Conservation (phyloP, 2,888 invertebrate genomes). For the Kuschelorhynchus macadamiae region DNA sequence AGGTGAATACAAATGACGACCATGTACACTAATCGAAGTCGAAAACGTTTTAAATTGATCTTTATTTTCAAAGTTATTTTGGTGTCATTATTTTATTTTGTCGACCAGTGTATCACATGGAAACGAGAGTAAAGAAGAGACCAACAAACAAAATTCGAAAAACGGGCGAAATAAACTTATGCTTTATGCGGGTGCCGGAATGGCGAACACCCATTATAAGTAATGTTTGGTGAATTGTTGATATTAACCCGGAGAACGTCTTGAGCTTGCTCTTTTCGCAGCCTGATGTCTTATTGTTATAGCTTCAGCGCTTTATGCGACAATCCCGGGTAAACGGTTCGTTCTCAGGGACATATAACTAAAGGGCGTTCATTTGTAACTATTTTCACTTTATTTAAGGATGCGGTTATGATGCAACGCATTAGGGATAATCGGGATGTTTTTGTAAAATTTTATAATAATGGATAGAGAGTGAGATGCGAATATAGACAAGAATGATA, state of each 20-base stretch:
- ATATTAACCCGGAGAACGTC: constrained; percentile 59
- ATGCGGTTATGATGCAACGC: no score
- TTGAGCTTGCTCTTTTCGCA: constrained; percentile 48
- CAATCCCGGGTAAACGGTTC: constrained; percentile 55
- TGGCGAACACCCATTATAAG: constrained; percentile 64
- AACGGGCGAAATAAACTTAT: constrained; percentile 58
- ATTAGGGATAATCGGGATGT: no score
- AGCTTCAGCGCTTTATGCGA: constrained; percentile 57
- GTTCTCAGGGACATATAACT: constrained; percentile 50
- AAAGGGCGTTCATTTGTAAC: constrained; percentile 45
- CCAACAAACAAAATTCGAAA: constrained; percentile 42
- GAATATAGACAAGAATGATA: no score
- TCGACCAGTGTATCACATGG: no score
- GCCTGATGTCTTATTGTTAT: constrained; percentile 60
- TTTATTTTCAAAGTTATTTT: no score
- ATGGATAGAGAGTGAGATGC: no score
- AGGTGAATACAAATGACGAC: no score
- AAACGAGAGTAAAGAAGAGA: constrained; percentile 27
- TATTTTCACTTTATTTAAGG: constrained; percentile 4
- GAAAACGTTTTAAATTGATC: no score
- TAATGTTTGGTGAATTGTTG: constrained; percentile 59
- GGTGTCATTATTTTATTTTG: no score
- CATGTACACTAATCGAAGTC: no score
- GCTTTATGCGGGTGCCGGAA: constrained; percentile 66
- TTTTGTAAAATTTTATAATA: no score